These are phyloP conservation scores for Elachura formosa DNA, from an alignment of 2,113 vertebrate genomes.

Conservation along the genomic window DNA sequence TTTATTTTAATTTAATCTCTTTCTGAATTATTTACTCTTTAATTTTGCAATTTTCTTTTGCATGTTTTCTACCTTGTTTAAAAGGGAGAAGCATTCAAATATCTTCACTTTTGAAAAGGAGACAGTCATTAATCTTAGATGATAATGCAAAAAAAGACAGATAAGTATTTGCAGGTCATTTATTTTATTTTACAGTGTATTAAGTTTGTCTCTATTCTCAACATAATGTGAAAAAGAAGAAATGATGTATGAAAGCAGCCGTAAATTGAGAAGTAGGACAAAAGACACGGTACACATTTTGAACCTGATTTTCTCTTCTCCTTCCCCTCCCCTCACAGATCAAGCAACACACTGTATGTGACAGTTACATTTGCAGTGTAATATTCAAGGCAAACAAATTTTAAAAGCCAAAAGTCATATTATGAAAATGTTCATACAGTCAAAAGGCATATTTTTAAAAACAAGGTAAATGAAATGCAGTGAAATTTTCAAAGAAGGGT, in stretches of 20 bases:
- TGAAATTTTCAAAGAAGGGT: background rate
- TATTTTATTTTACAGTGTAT: background rate
- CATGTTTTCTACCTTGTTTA: background rate
- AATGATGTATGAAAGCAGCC: background rate
- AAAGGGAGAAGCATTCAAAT: background rate
- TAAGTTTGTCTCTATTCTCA: background rate
- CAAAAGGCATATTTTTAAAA: no score
- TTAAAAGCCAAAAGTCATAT: no score
- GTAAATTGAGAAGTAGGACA: conserved; percentile 1
- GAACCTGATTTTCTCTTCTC: background rate
- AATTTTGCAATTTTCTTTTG: background rate
- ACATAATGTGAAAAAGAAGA: background rate
- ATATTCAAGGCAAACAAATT: background rate
- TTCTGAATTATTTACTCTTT: background rate
- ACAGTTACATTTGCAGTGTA: background rate
- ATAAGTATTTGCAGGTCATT: background rate
- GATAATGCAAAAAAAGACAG: conserved; percentile 11
- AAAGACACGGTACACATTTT: background rate
- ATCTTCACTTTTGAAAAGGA: background rate
- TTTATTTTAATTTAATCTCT: background rate
- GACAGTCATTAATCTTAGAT: background rate
- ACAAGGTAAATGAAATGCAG: background rate
- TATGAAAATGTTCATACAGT: no score
- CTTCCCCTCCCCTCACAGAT: background rate
- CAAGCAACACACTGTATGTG: background rate